Evolutionary conservation across 2,888 invertebrate species (phyloP).

Genomic region (Aphidoletes aphidimyza): DNA sequence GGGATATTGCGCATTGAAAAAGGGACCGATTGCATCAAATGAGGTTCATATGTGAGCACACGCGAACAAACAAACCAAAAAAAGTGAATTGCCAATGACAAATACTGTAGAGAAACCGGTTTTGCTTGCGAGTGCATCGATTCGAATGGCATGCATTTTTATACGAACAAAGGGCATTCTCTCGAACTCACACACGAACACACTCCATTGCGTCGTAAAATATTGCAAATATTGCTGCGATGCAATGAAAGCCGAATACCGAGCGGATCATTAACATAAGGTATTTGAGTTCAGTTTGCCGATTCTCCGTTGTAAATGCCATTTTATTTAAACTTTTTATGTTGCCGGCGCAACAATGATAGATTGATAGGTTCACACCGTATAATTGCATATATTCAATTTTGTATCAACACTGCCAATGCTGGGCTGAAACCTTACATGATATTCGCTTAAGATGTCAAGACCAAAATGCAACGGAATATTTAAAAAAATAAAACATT

Average conservation of each 20-base stretch:
- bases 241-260: constrained; percentile 25
- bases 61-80: neutral
- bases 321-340: neutral
- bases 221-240: too few relatives aligned
- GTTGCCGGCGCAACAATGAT: neutral
- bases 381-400: neutral
- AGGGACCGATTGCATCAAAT: constrained; percentile 2
- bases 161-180: constrained; percentile 16
- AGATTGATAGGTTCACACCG: neutral
- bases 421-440: neutral
- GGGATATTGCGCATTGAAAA: neutral
- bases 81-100: constrained; percentile 33
- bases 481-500: neutral
- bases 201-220: too few relatives aligned
- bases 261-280: constrained; percentile 11
- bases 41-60: constrained; percentile 20
- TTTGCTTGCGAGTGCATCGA: neutral
- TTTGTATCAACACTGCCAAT: neutral
- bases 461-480: too few relatives aligned
- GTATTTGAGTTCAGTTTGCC: constrained; percentile 23
- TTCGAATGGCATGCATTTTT: neutral
- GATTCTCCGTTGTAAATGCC: neutral
- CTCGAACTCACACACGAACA: neutral
- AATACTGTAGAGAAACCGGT: neutral
- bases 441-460: too few relatives aligned